These are phyloP conservation scores for Chaetodon trifascialis DNA, from an alignment of 2,113 vertebrate species.

Conservation along the genomic window DNA sequence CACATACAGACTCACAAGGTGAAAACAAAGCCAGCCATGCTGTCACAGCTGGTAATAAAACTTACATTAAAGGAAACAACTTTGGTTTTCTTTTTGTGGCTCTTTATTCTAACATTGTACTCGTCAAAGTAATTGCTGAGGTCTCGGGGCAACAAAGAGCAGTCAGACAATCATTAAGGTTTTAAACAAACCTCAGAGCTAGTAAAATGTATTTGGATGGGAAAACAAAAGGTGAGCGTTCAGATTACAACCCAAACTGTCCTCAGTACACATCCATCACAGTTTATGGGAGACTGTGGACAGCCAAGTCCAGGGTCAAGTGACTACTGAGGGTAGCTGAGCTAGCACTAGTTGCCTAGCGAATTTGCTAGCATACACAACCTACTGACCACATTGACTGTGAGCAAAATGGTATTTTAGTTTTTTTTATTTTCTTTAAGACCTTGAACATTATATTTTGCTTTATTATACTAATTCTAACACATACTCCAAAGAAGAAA, in stretches of 20 bases:
- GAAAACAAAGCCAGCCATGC: no score
- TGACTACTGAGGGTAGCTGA: background rate
- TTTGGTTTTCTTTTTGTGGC: background rate
- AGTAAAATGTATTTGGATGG: background rate
- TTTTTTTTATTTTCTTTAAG: background rate
- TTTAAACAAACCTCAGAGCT: background rate
- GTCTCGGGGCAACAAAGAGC: slow-evolving; percentile 5
- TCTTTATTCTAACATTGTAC: background rate
- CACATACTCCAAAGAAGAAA: background rate
- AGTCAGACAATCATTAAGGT: background rate
- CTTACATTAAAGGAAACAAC: background rate
- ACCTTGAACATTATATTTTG: background rate
- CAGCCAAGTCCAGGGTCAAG: background rate
- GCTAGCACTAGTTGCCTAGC: background rate
- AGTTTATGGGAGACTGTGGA: background rate
- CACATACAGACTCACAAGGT: no score
- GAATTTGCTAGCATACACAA: background rate
- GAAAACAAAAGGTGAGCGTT: background rate
- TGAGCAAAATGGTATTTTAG: background rate
- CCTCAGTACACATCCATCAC: background rate
- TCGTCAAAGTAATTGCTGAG: background rate
- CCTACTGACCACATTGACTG: background rate
- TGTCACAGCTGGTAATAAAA: background rate
- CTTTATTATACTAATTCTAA: background rate
- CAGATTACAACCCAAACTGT: background rate